phyloP scores from a whole-genome alignment of 2,113 vertebrate genomes.

The Carassius auratus region DNA sequence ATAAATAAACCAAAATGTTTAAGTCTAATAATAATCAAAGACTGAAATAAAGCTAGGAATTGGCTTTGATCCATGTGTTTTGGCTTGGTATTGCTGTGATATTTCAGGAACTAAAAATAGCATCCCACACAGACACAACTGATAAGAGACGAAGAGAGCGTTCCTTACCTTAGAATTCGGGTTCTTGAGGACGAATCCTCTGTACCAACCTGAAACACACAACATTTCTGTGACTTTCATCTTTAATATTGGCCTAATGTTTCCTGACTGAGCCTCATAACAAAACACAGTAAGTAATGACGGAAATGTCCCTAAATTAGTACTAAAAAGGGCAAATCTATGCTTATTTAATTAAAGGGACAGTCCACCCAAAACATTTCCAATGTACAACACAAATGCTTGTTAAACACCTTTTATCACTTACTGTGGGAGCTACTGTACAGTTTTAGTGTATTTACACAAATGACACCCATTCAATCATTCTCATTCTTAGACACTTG shows the following conservation, averaged over 20 bases:
- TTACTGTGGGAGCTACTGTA: background rate
- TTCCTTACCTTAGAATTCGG: slow-evolving; percentile 90
- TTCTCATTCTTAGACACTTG: no score
- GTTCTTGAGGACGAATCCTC: slow-evolving; percentile 98
- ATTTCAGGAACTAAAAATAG: slow-evolving; percentile 45
- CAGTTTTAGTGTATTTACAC: background rate
- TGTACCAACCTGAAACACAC: slow-evolving; percentile 90
- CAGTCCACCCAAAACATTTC: background rate
- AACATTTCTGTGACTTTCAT: slow-evolving; percentile 28
- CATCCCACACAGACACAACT: slow-evolving; percentile 11
- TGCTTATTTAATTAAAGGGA: no score
- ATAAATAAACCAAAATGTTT: background rate
- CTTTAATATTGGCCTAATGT: background rate
- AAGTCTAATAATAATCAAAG: slow-evolving; percentile 17
- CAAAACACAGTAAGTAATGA: background rate
- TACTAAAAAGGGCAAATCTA: background rate
- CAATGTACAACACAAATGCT: background rate
- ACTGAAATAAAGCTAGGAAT: background rate
- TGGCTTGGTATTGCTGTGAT: slow-evolving; percentile 4
- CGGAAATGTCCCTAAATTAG: background rate
- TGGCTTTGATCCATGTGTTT: slow-evolving; percentile 1
- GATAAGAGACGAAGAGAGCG: slow-evolving; percentile 13
- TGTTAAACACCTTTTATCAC: background rate
- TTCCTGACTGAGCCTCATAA: background rate
- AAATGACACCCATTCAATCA: background rate